Percentiles rank a stretch among this genome's conserved stretches.
Conservation (phyloP, 1,140 invertebrate species). For the Asobara japonica region DNA sequence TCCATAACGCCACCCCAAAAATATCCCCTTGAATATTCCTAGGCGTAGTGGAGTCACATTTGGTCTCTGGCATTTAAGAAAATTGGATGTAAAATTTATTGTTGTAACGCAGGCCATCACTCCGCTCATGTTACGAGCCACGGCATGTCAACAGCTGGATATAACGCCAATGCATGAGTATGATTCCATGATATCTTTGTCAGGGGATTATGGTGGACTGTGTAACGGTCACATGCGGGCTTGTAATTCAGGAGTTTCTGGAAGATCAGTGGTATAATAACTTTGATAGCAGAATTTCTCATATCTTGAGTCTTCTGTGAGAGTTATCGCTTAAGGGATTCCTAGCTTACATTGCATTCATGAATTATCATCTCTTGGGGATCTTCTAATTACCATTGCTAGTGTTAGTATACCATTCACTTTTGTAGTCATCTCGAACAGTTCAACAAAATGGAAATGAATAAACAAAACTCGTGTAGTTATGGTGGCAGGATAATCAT, state of each 20-base stretch:
- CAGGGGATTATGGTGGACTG: neutral
- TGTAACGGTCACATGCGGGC: neutral
- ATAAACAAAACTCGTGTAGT: no score
- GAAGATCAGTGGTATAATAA: neutral
- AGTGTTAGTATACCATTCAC: neutral
- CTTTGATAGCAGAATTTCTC: neutral
- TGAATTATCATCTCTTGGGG: neutral
- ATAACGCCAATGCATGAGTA: neutral
- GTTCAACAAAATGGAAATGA: no score
- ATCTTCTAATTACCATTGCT: no score
- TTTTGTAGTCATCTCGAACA: no score
- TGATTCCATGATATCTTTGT: neutral
- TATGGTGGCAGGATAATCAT: no score
- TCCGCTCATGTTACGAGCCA: slow-evolving; percentile 5
- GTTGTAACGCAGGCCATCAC: neutral
- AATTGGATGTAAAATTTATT: slow-evolving; percentile 11
- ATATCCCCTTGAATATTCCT: neutral
- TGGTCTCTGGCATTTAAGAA: slow-evolving; percentile 11
- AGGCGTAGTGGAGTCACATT: neutral
- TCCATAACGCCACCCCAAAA: neutral
- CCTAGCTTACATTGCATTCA: neutral
- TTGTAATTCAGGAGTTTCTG: slow-evolving; percentile 1
- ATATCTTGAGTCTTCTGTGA: neutral
- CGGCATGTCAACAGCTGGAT: neutral
- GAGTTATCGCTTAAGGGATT: neutral